Base-by-base conservation (phyloP, 53 echinoderm and acorn worm species). In the Paelopatides confundens region DNA sequence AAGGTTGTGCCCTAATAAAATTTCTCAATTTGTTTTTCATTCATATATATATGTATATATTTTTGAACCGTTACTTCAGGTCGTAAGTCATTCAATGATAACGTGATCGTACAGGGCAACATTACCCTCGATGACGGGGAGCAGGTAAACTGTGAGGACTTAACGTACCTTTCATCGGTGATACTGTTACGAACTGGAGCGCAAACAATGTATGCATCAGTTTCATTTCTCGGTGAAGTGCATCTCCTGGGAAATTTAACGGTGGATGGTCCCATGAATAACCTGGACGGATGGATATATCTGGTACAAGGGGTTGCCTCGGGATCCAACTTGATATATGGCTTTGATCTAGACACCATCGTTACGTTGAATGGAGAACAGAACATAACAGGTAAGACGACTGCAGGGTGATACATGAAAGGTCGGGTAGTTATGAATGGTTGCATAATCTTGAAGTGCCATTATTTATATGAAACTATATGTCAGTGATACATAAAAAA, bases 121-220 rank as follows among this genome's bases (percentile, higher is more conserved):
- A 43, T 71, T 28, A 71, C 38, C 28, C 31, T 79, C 14, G 79
- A 79, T 17, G 79, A 50, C 13, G 52, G 53, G 0, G 21, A 50
- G 79, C 51, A 18, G 13, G 51, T 51, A 1, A 79, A 79, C 79
- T 79, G 79, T 33, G 52, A 27, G 48, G 79, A 79, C 30, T 32
- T 79, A 33, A 50, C 79, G 17, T 24, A 79, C 28, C 31, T 79
- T 7, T 0, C 15, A 5, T 32, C 13, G 10, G 15, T 31, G 29
- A 51, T 79, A 31, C 79, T 79, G 3, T 13, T 79, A 0, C 11
- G 28, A 10, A 65, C 90, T 30, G 90, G 93, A 23, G 37, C 65
- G 33, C 93, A 93, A 74, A 83, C 84, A 26, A 69, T 93, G 43
- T 83, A 65, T 32, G 84, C 84, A 18, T 12, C 65, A 0, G 46